Percentiles rank a stretch among this genome's conserved stretches.
Evolutionary conservation across 2,113 vertebrate species (phyloP).

Genomic region (Bombycilla garrulus): DNA sequence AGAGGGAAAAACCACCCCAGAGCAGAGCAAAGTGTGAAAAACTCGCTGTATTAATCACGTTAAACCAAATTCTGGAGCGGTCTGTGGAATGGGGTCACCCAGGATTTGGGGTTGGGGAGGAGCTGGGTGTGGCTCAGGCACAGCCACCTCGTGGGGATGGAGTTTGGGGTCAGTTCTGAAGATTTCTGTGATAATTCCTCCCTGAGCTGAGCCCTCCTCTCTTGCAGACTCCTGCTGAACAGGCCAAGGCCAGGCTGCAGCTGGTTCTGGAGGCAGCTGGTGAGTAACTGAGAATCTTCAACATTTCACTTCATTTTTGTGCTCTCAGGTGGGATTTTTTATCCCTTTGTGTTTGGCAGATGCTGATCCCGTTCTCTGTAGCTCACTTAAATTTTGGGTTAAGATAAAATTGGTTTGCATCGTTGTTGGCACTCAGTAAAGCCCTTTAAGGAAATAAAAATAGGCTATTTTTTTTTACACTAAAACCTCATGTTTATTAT

Average conservation of each 20-base stretch:
- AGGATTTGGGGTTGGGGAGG: not conserved
- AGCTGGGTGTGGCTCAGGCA: not conserved
- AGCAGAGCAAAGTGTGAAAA: not conserved
- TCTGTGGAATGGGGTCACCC: not conserved
- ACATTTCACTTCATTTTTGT: not conserved
- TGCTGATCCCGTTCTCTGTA: not conserved
- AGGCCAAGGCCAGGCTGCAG: constrained; percentile 92
- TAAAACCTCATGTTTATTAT: not conserved
- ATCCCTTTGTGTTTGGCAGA: no score
- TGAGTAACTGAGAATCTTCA: constrained; percentile 33
- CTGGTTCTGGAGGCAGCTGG: constrained; percentile 94
- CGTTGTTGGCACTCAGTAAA: rapidly evolving
- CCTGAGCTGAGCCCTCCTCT: not conserved
- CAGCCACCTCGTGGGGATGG: rapidly evolving
- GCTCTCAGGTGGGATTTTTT: not conserved
- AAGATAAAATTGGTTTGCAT: not conserved
- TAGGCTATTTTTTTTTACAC: not conserved
- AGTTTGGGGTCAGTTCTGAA: rapidly evolving
- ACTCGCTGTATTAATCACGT: rapidly evolving
- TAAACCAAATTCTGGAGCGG: rapidly evolving
- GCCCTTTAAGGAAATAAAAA: not conserved
- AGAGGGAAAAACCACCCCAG: not conserved
- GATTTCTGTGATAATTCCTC: rapidly evolving
- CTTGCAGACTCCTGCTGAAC: constrained; percentile 89
- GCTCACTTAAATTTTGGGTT: not conserved